These are phyloP conservation scores for Ennomos fuscantarius DNA, from an alignment of 2,888 invertebrate species.

Conservation along the genomic window DNA sequence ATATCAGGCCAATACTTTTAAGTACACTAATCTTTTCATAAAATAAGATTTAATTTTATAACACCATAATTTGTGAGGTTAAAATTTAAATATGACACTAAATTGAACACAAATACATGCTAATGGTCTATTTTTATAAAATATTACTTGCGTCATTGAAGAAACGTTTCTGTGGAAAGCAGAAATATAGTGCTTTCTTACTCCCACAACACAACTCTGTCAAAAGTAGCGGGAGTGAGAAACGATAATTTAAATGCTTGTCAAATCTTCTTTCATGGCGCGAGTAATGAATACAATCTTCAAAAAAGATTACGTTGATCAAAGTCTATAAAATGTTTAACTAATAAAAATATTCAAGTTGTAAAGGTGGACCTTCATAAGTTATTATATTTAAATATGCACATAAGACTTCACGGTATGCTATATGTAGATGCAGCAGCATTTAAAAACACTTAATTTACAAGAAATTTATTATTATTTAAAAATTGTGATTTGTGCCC, in stretches of 20 bases:
- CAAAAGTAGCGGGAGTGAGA: too few relatives aligned
- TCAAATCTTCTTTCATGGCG: too few relatives aligned
- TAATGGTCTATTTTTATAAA: slow-evolving; percentile 32
- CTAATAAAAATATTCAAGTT: slow-evolving; percentile 12
- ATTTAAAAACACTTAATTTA: neutral
- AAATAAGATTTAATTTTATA: slow-evolving; percentile 42
- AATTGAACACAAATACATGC: slow-evolving; percentile 77
- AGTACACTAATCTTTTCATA: slow-evolving; percentile 49
- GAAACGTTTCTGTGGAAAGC: too few relatives aligned
- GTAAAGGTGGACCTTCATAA: slow-evolving; percentile 45
- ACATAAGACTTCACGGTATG: slow-evolving; percentile 18
- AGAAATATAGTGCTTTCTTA: too few relatives aligned
- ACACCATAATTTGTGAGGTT: slow-evolving; percentile 66
- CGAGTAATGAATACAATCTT: neutral
- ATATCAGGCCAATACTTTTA: slow-evolving; percentile 54
- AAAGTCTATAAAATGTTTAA: slow-evolving; percentile 15
- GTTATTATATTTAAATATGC: slow-evolving; percentile 18
- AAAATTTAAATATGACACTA: slow-evolving; percentile 79
- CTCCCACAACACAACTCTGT: too few relatives aligned
- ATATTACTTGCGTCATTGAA: neutral
- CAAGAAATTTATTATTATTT: neutral
- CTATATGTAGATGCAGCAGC: neutral
- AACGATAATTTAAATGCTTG: too few relatives aligned
- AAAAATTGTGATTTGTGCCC: slow-evolving; percentile 7
- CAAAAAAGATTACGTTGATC: slow-evolving; percentile 7